A percentile compares a stretch with the other conserved stretches of the same genome.
Conservation (phyloP, 2,113 vertebrate genomes). For the Todiramphus chloris region DNA sequence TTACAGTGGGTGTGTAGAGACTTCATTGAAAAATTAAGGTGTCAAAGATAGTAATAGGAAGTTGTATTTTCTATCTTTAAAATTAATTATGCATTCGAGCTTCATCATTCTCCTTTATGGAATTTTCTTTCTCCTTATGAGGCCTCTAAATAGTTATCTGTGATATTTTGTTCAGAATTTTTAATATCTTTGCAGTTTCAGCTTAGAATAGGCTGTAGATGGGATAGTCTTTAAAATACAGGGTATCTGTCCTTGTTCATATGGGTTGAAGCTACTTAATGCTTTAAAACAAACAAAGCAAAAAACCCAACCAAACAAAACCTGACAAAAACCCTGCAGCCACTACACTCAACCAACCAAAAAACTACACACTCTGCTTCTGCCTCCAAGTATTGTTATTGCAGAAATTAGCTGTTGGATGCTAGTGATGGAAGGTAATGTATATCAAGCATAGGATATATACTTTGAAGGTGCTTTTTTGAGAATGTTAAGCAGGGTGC, state of each 20-base stretch:
- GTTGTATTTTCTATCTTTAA: background rate
- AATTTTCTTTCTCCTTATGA: background rate
- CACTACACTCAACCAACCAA: background rate
- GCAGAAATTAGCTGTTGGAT: background rate
- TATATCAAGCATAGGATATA: background rate
- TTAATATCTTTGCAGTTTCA: background rate
- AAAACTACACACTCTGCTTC: background rate
- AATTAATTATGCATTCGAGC: background rate
- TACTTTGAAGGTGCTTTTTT: background rate
- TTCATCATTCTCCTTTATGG: background rate
- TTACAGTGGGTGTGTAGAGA: background rate
- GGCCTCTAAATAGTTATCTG: background rate
- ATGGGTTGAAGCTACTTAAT: background rate
- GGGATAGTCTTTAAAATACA: background rate
- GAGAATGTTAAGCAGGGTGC: background rate
- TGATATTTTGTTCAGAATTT: background rate
- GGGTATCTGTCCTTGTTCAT: background rate
- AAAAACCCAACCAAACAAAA: background rate
- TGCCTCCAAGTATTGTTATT: background rate
- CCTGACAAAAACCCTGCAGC: background rate
- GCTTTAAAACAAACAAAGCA: background rate
- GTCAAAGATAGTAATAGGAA: background rate
- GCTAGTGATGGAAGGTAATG: background rate
- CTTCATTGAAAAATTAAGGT: background rate
- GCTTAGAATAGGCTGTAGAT: background rate